Percentiles rank a stretch among this genome's conserved stretches.
These are phyloP conservation scores for Rhamnusium bicolor DNA, from an alignment of 2,888 invertebrate species.

Conservation along the genomic window DNA sequence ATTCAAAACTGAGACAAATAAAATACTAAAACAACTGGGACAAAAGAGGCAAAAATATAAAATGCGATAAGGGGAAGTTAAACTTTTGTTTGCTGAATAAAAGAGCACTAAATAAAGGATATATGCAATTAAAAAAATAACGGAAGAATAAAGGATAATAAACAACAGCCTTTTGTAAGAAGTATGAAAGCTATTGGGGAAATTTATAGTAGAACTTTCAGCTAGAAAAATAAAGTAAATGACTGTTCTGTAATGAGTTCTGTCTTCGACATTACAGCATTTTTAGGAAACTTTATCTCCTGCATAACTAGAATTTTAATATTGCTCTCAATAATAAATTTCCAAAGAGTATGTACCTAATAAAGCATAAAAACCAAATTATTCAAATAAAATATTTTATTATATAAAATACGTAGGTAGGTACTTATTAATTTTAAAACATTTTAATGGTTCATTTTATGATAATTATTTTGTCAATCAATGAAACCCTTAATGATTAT, in stretches of 20 bases:
- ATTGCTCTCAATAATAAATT: not conserved
- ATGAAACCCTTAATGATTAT: too few relatives aligned
- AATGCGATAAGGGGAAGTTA: conserved; percentile 25
- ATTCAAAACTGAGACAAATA: not conserved
- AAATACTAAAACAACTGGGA: not conserved
- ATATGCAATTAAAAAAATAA: conserved; percentile 57
- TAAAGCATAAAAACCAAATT: conserved; percentile 8
- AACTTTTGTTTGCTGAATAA: conserved; percentile 55
- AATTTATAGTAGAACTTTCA: conserved; percentile 33
- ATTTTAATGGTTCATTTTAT: too few relatives aligned
- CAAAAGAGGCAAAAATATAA: not conserved
- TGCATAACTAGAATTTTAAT: conserved; percentile 4
- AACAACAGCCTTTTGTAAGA: conserved; percentile 42
- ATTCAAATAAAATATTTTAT: not conserved
- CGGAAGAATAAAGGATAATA: conserved; percentile 55
- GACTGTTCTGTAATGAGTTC: conserved; percentile 27
- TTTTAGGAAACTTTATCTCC: conserved; percentile 13
- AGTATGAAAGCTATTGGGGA: conserved; percentile 17
- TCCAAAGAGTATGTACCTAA: not conserved
- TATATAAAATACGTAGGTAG: too few relatives aligned
- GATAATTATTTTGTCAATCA: too few relatives aligned
- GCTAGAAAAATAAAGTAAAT: conserved; percentile 34
- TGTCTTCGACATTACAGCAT: conserved; percentile 28
- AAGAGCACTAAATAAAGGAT: conserved; percentile 56
- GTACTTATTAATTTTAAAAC: too few relatives aligned